phyloP scores from a whole-genome alignment of 2,797 vertebrate genomes.

The Vespertilio murinus region DNA sequence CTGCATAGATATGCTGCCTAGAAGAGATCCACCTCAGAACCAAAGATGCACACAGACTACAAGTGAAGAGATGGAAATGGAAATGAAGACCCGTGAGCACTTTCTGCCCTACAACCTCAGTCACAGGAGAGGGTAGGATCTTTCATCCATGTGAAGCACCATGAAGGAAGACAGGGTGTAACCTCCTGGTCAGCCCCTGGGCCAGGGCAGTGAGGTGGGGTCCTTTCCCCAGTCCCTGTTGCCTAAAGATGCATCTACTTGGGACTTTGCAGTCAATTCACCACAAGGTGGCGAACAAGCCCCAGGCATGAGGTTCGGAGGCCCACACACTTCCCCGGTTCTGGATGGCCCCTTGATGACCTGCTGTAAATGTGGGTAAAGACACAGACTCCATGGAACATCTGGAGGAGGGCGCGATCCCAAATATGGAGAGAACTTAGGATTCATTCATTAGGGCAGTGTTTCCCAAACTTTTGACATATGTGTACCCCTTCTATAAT shows the following conservation, averaged over 20 bases:
- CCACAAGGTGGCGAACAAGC: conserved; percentile 58
- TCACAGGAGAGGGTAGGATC: neutral
- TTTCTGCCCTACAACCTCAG: neutral
- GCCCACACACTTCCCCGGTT: accelerated
- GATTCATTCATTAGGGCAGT: neutral
- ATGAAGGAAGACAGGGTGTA: neutral
- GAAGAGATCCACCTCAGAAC: too few relatives aligned
- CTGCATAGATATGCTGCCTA: too few relatives aligned
- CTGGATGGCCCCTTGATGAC: accelerated
- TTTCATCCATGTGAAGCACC: neutral
- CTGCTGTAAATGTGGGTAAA: accelerated
- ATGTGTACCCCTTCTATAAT: too few relatives aligned
- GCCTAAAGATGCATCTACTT: neutral
- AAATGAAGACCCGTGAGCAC: neutral
- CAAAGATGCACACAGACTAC: too few relatives aligned
- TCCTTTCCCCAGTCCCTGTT: neutral
- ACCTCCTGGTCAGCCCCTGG: neutral
- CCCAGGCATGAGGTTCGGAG: neutral
- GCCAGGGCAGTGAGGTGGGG: too few relatives aligned
- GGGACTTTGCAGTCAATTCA: neutral
- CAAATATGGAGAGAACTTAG: neutral
- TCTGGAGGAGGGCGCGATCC: neutral
- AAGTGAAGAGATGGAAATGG: too few relatives aligned
- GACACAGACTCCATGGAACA: neutral
- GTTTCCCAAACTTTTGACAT: too few relatives aligned